phyloP scores from a whole-genome alignment of 2,113 vertebrate genomes.

The Bos indicus region DNA sequence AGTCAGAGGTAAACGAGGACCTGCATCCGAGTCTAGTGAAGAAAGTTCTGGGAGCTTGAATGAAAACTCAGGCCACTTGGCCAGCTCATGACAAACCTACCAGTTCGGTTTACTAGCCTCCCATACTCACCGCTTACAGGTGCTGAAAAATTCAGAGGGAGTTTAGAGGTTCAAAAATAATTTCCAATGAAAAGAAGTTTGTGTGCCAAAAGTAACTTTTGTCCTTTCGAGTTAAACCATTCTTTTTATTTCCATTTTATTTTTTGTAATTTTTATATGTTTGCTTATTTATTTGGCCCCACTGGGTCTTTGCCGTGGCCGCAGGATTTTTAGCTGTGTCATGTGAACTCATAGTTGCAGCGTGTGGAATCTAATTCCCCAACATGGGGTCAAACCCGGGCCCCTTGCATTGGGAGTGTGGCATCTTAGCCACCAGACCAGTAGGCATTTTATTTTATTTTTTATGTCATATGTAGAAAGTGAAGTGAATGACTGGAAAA shows the following conservation, averaged over 20 bases:
- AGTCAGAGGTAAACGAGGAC: background rate
- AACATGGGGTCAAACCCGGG: background rate
- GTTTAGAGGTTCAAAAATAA: background rate
- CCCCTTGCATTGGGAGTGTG: background rate
- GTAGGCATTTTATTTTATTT: background rate
- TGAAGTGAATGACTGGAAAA: background rate
- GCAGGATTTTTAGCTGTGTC: background rate
- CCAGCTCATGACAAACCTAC: background rate
- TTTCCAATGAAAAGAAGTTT: background rate
- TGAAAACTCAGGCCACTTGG: background rate
- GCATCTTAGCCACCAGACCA: background rate
- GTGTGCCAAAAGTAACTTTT: background rate
- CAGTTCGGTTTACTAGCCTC: background rate
- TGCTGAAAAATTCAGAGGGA: background rate
- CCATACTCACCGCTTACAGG: background rate
- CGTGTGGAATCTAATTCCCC: background rate
- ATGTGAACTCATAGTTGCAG: background rate
- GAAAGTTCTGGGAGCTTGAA: background rate
- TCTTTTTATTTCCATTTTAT: background rate
- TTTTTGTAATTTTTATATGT: background rate
- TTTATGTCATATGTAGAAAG: background rate
- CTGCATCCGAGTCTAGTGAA: background rate
- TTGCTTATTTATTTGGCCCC: background rate
- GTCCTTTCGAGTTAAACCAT: background rate
- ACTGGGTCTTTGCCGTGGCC: background rate